A percentile compares a stretch with the other conserved stretches of the same genome.
These are phyloP conservation scores for Leptura quadrifasciata DNA, from an alignment of 2,888 invertebrate genomes.

Conservation along the genomic window DNA sequence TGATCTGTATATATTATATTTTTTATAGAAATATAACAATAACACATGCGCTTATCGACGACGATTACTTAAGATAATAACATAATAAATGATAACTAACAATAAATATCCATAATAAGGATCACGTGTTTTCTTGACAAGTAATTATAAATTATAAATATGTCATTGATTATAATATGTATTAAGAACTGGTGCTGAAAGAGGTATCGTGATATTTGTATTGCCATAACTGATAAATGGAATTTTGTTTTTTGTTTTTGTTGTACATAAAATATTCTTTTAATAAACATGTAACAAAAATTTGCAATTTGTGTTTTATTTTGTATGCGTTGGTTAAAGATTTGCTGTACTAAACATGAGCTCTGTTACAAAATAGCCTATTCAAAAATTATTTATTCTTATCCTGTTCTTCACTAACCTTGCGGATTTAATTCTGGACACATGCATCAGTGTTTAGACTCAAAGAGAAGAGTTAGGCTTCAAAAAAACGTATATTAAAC, in stretches of 20 bases:
- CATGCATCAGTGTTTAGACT: too few species aligned
- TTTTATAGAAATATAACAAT: not conserved
- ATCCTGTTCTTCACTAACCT: too few species aligned
- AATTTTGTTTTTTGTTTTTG: constrained; percentile 28
- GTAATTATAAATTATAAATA: not conserved
- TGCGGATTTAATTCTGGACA: too few species aligned
- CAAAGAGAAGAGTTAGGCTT: too few species aligned
- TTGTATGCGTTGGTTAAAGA: too few species aligned
- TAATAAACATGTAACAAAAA: constrained; percentile 28
- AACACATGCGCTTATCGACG: not conserved
- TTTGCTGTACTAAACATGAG: too few species aligned
- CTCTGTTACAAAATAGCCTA: too few species aligned
- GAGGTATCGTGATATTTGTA: constrained; percentile 34
- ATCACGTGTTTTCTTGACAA: not conserved
- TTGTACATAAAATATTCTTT: constrained; percentile 35
- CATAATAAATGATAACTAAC: constrained; percentile 7
- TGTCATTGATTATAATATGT: not conserved
- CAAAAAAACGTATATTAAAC: too few species aligned
- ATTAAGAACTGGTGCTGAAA: constrained; percentile 19
- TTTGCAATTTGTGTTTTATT: not conserved
- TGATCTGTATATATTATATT: constrained; percentile 26
- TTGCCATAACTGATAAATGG: constrained; percentile 28
- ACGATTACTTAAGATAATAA: not conserved
- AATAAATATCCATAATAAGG: not conserved
- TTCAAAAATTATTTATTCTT: too few species aligned